A percentile compares a stretch with the other conserved stretches of the same genome.
Evolutionary conservation across 2,797 vertebrate species (phyloP).

Genomic region (Pitangus sulphuratus): DNA sequence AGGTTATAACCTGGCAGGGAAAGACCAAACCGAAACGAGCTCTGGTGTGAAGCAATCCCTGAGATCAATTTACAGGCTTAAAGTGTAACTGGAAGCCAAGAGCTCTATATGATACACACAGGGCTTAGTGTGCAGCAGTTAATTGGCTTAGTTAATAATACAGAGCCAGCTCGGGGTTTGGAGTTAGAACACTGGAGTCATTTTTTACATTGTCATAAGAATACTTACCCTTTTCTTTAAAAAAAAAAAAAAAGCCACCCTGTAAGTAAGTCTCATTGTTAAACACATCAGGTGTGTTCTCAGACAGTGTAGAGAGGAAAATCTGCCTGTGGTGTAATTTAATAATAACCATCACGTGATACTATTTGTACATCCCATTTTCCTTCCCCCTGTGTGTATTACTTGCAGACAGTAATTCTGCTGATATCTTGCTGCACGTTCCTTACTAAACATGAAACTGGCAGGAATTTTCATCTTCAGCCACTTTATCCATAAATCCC

Average conservation of each 20-base stretch:
- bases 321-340: neutral
- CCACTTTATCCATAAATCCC: neutral
- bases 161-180: neutral
- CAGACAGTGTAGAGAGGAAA: neutral
- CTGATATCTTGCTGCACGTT: neutral
- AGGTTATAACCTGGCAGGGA: conserved; percentile 9
- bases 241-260: neutral
- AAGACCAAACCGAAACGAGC: neutral
- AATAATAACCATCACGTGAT: neutral
- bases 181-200: neutral
- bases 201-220: neutral
- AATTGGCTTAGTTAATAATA: neutral
- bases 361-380: neutral
- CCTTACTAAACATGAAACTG: neutral
- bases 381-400: neutral
- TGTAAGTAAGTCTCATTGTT: neutral
- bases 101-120: neutral
- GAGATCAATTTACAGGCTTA: conserved; percentile 14
- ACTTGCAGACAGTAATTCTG: neutral
- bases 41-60: neutral
- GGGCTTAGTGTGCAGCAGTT: neutral
- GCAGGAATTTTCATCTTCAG: neutral
- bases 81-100: neutral
- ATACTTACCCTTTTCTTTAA: rapidly evolving
- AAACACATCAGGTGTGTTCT: neutral